A percentile compares a stretch with the other conserved stretches of the same genome.
Conservation (phyloP, 2,797 vertebrate species). For the Pseudochaenichthys georgianus region DNA sequence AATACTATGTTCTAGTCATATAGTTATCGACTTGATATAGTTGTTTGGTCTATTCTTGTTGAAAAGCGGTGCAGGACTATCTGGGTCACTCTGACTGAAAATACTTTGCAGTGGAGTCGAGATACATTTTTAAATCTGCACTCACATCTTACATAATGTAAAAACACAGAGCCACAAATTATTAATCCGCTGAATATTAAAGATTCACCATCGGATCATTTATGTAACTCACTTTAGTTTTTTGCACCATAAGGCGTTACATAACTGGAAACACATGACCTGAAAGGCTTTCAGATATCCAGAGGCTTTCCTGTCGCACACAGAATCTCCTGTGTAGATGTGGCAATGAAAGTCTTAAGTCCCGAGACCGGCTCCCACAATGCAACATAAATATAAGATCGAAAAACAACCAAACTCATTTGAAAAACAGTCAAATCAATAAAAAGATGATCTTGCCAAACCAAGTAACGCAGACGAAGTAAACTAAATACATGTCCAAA, state of each 20-base stretch:
- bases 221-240: constrained; percentile 37
- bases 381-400: too few species aligned
- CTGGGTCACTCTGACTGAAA: constrained; percentile 41
- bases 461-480: too few species aligned
- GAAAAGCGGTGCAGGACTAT: constrained; percentile 6
- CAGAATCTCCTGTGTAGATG: too few species aligned
- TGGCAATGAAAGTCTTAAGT: too few species aligned
- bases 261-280: constrained; percentile 38
- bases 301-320: too few species aligned
- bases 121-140: constrained; percentile 61
- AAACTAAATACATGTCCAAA: too few species aligned
- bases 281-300: neutral
- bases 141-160: constrained; percentile 65
- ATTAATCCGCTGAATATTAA: constrained; percentile 70
- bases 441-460: too few species aligned
- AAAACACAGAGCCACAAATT: constrained; percentile 65
- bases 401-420: too few species aligned
- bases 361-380: too few species aligned
- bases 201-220: constrained; percentile 56
- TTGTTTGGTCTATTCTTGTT: neutral
- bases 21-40: too few species aligned
- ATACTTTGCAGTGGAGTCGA: constrained; percentile 12
- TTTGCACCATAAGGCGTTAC: constrained; percentile 53
- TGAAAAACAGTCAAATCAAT: too few species aligned
- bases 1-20: neutral